Evolutionary conservation across 2,888 invertebrate genomes (phyloP).

Genomic region (Rhagonycha fulva): DNA sequence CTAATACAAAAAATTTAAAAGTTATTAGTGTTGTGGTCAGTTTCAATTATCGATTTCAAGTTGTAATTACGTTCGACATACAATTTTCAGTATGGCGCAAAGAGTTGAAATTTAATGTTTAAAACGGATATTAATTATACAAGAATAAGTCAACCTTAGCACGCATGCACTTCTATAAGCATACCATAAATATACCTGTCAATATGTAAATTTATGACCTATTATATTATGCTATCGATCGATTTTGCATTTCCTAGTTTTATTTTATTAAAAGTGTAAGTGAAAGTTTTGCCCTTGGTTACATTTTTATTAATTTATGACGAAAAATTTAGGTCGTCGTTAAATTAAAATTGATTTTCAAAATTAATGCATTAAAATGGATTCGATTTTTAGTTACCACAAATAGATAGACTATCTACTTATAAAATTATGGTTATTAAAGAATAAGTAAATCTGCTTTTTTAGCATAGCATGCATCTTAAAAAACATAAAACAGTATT

Average conservation of each 20-base stretch:
- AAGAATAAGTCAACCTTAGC: conserved; percentile 12
- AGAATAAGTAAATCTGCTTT: no score
- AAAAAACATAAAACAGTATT: no score
- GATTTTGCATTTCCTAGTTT: conserved; percentile 17
- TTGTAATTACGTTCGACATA: background rate
- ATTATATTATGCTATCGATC: conserved; percentile 7
- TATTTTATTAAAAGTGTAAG: conserved; percentile 6
- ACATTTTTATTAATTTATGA: background rate
- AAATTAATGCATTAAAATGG: background rate
- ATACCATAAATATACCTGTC: conserved; percentile 16
- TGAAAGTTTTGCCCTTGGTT: conserved; percentile 2
- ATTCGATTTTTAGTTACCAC: background rate
- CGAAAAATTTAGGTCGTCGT: background rate
- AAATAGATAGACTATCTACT: background rate
- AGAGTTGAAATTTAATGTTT: background rate
- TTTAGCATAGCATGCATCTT: no score
- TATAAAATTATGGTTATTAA: no score
- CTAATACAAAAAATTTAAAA: background rate
- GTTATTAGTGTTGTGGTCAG: background rate
- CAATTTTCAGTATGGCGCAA: background rate
- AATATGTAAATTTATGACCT: conserved; percentile 19
- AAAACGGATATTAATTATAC: conserved; percentile 11
- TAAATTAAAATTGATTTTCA: background rate
- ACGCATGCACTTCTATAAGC: conserved; percentile 15
- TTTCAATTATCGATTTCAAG: background rate